phyloP scores from a whole-genome alignment of 2,888 invertebrate genomes.

The Rhagonycha lutea region DNA sequence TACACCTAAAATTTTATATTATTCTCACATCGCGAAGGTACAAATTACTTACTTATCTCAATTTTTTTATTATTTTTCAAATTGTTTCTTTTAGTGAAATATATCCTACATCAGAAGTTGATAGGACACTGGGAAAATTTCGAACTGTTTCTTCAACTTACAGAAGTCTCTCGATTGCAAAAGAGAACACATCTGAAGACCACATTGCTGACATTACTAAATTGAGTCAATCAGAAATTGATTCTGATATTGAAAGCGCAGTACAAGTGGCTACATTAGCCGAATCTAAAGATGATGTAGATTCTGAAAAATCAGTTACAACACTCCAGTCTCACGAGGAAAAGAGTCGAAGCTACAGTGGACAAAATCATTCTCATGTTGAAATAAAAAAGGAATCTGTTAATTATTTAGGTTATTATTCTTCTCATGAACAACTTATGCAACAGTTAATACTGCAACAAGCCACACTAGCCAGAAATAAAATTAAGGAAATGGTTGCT shows the following conservation, averaged over 20 bases:
- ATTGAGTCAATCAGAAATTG: not conserved
- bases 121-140: conserved; percentile 65
- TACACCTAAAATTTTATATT: conserved; percentile 64
- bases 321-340: conserved; percentile 9
- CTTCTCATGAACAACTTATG: conserved; percentile 69
- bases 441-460: conserved; percentile 64
- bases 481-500: conserved; percentile 65
- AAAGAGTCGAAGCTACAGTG: not conserved
- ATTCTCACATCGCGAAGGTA: conserved; percentile 63
- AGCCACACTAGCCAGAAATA: conserved; percentile 59
- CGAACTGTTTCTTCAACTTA: conserved; percentile 59
- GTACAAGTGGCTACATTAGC: not conserved
- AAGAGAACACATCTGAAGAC: conserved; percentile 21
- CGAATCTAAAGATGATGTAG: conserved; percentile 7
- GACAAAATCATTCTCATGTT: conserved; percentile 38
- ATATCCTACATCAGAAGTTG: conserved; percentile 65
- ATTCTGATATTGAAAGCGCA: conserved; percentile 9
- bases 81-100: conserved; percentile 55
- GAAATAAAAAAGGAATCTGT: conserved; percentile 63
- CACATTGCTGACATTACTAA: conserved; percentile 4
- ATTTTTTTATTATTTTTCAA: not conserved
- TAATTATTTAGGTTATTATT: conserved; percentile 72
- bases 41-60: not conserved
- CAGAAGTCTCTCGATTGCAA: conserved; percentile 39
- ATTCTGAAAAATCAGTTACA: conserved; percentile 5